Conservation (phyloP, 2,113 vertebrate genomes). For the Leptocoma aspasia region DNA sequence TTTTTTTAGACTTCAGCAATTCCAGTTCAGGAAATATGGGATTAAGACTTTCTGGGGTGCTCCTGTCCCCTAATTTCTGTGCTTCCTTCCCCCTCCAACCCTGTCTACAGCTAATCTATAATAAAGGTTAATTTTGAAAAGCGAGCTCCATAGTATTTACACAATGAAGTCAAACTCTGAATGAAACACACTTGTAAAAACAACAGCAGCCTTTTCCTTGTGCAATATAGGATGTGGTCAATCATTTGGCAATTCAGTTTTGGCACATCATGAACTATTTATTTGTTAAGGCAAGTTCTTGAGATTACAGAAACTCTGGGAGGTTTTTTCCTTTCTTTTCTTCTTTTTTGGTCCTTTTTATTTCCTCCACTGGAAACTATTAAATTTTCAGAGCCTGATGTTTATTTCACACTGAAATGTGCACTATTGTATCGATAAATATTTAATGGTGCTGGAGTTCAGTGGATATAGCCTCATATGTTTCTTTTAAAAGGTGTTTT, state of each 20-base stretch:
- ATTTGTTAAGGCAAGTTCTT: slow-evolving; percentile 68
- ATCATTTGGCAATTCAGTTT: slow-evolving; percentile 73
- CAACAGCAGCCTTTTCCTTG: slow-evolving; percentile 61
- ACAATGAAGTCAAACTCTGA: slow-evolving; percentile 66
- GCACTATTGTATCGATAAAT: slow-evolving; percentile 69
- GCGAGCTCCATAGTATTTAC: slow-evolving; percentile 61
- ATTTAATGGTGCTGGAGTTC: slow-evolving; percentile 60
- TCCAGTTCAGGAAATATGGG: background rate
- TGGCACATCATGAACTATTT: slow-evolving; percentile 74
- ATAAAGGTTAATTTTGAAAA: slow-evolving; percentile 69
- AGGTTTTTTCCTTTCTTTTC: slow-evolving; percentile 23
- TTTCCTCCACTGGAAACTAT: slow-evolving; percentile 58
- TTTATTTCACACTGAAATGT: slow-evolving; percentile 59
- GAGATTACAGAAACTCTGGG: slow-evolving; percentile 37
- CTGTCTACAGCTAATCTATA: slow-evolving; percentile 62
- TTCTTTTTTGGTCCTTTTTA: background rate
- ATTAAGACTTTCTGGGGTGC: slow-evolving; percentile 10
- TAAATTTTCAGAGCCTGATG: slow-evolving; percentile 61
- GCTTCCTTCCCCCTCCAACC: background rate
- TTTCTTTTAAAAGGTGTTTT: slow-evolving; percentile 71
- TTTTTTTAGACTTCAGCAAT: background rate
- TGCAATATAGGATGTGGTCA: slow-evolving; percentile 71
- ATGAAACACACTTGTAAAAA: slow-evolving; percentile 78
- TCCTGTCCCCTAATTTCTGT: background rate
- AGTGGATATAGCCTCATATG: slow-evolving; percentile 41